Evolutionary conservation across 2,797 vertebrate species (phyloP).

Genomic region (Mus caroli): DNA sequence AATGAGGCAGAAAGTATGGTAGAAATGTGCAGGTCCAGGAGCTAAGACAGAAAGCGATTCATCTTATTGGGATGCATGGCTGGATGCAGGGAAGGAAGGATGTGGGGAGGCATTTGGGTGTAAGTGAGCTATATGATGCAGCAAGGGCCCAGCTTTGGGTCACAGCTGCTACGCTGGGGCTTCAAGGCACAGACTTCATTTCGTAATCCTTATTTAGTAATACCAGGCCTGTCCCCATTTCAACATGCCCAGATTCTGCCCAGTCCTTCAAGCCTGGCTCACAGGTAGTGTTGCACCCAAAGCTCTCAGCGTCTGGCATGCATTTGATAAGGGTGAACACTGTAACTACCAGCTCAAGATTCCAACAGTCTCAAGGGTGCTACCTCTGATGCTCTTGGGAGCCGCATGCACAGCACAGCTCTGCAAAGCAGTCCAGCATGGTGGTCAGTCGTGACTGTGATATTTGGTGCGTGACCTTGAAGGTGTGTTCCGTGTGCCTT

Average conservation of each 20-base stretch:
- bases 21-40: background rate
- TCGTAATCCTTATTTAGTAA: conserved; percentile 46
- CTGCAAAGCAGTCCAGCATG: background rate
- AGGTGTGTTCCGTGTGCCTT: background rate
- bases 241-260: conserved; percentile 27
- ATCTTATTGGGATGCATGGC: background rate
- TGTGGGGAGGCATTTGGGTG: background rate
- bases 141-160: background rate
- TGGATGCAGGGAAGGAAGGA: background rate
- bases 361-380: rapidly evolving
- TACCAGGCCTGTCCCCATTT: conserved; percentile 18
- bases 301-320: background rate
- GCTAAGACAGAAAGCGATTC: background rate
- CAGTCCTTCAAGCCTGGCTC: background rate
- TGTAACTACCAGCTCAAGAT: background rate
- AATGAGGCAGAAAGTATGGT: background rate
- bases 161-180: conserved; percentile 1
- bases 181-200: background rate
- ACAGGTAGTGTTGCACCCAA: background rate
- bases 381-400: background rate
- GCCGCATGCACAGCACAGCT: background rate
- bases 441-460: background rate
- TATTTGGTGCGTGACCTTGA: background rate
- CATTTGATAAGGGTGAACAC: background rate
- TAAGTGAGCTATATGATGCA: background rate